Percentiles rank a stretch among this genome's conserved stretches.
phyloP scores from a whole-genome alignment of 2,113 vertebrate species.

The Varanus komodoensis region DNA sequence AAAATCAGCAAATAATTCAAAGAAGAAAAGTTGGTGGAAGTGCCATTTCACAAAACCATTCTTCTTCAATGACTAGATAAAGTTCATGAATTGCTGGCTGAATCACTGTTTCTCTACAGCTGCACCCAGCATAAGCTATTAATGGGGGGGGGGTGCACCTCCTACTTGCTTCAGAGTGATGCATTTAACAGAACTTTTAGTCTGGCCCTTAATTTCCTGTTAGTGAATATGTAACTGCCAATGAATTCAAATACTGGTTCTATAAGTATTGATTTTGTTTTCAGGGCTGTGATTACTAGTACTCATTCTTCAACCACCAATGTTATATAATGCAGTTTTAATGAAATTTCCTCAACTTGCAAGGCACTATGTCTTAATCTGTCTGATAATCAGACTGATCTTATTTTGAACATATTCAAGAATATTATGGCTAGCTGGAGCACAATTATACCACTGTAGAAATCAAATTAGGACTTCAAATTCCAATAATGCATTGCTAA shows the following conservation, averaged over 20 bases:
- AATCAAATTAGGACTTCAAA: constrained; percentile 62
- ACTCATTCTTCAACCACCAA: constrained; percentile 21
- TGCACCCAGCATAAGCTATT: not conserved
- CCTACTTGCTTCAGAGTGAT: not conserved
- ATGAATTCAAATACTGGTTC: not conserved
- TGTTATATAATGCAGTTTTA: constrained; percentile 32
- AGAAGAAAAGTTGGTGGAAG: not conserved
- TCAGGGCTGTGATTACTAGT: constrained; percentile 3
- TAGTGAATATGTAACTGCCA: not conserved
- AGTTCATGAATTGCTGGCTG: not conserved
- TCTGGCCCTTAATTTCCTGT: not conserved
- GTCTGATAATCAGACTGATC: constrained; percentile 19
- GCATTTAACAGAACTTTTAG: too few species aligned
- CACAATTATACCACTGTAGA: constrained; percentile 21
- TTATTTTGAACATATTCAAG: not conserved
- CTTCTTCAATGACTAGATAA: not conserved
- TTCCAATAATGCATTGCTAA: constrained; percentile 54
- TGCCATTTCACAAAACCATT: not conserved
- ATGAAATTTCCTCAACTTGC: not conserved
- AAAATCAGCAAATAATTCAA: not conserved
- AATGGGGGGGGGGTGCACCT: too few species aligned
- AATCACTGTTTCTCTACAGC: not conserved
- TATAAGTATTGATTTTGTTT: not conserved
- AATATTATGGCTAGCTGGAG: constrained; percentile 30
- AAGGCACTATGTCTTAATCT: constrained; percentile 25